phyloP scores from a whole-genome alignment of 2,797 vertebrate species.

The Scolopax rusticola region DNA sequence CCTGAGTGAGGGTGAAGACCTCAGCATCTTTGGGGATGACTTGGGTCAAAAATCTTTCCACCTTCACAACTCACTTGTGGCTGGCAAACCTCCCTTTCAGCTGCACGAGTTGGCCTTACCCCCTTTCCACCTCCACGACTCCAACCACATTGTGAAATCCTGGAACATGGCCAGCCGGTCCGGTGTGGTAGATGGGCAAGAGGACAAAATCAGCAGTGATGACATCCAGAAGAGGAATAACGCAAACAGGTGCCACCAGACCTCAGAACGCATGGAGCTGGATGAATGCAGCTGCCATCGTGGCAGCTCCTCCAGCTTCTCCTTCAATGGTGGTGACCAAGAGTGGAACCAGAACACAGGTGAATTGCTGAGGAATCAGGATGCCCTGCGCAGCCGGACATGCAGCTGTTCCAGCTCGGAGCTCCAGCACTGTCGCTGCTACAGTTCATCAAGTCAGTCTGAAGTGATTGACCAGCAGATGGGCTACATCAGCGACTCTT shows the following conservation, averaged over 20 bases:
- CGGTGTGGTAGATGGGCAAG: slow-evolving; percentile 78
- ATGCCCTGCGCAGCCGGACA: slow-evolving; percentile 68
- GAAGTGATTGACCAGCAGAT: slow-evolving; percentile 86
- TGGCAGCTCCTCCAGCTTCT: slow-evolving; percentile 88
- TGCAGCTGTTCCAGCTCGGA: slow-evolving; percentile 82
- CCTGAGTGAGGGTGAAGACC: slow-evolving; percentile 82
- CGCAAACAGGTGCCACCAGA: slow-evolving; percentile 62
- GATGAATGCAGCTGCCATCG: slow-evolving; percentile 82
- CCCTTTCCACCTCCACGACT: slow-evolving; percentile 73
- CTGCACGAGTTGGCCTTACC: slow-evolving; percentile 76
- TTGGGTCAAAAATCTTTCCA: slow-evolving; percentile 84
- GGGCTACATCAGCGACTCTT: slow-evolving; percentile 92
- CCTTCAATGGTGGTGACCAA: slow-evolving; percentile 88
- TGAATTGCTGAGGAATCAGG: slow-evolving; percentile 81
- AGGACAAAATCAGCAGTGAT: slow-evolving; percentile 70
- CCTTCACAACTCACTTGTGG: slow-evolving; percentile 79
- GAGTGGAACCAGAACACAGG: slow-evolving; percentile 86
- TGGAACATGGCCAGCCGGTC: slow-evolving; percentile 78
- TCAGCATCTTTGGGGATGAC: slow-evolving; percentile 72
- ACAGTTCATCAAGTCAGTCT: slow-evolving; percentile 85
- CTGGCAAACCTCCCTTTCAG: slow-evolving; percentile 74
- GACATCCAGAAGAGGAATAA: slow-evolving; percentile 68
- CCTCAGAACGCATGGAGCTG: slow-evolving; percentile 81
- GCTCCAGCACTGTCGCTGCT: slow-evolving; percentile 85
- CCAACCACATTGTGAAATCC: slow-evolving; percentile 70